These are phyloP conservation scores for Nylanderia fulva DNA, from an alignment of 1,140 invertebrate genomes.

Conservation along the genomic window DNA sequence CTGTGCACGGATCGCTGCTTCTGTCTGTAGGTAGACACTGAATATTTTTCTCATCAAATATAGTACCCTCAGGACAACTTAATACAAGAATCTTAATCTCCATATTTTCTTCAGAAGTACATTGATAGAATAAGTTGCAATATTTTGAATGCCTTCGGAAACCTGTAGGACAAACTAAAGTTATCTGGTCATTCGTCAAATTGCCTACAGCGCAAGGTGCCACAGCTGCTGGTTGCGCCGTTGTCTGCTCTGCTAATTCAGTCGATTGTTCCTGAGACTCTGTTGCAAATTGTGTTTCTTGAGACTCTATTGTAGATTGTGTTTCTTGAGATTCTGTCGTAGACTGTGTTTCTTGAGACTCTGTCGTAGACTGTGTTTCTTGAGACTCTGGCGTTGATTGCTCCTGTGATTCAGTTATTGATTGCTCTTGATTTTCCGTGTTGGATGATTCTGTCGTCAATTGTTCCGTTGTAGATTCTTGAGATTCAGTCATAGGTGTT, in stretches of 20 bases:
- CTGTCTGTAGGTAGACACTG: conserved; percentile 89
- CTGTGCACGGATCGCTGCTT: conserved; percentile 87
- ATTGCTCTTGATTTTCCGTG: background rate
- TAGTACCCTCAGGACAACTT: conserved; percentile 91
- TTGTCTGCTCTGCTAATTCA: conserved; percentile 47
- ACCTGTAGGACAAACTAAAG: conserved; percentile 92
- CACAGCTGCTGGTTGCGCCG: conserved; percentile 14
- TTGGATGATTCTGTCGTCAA: conserved; percentile 24
- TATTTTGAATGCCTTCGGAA: conserved; percentile 93
- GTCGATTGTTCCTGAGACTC: conserved; percentile 64
- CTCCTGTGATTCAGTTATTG: conserved; percentile 36
- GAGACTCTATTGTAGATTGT: conserved; percentile 51
- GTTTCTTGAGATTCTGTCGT: conserved; percentile 28
- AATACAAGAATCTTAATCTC: conserved; percentile 91
- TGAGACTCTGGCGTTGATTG: conserved; percentile 29
- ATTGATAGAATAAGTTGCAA: conserved; percentile 94
- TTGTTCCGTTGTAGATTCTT: conserved; percentile 56
- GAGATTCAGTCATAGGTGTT: conserved; percentile 53
- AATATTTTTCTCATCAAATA: conserved; percentile 91
- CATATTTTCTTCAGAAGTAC: conserved; percentile 88
- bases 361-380: background rate
- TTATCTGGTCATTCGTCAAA: conserved; percentile 88
- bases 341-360: background rate
- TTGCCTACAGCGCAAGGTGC: conserved; percentile 78
- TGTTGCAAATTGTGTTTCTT: conserved; percentile 63